phyloP scores from a whole-genome alignment of 2,888 invertebrate species.

The Norana najaformis region DNA sequence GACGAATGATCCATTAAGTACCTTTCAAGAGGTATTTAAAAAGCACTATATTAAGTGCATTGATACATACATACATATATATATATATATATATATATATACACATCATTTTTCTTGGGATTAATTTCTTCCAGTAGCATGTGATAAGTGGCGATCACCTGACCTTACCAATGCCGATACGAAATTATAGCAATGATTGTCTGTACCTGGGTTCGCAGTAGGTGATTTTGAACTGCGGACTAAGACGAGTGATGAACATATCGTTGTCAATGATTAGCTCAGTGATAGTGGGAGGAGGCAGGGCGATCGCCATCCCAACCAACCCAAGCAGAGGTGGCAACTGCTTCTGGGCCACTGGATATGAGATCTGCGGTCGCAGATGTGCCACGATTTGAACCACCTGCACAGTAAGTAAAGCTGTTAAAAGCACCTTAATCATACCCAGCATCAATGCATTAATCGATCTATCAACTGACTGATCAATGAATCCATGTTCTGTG shows the following conservation, averaged over 20 bases:
- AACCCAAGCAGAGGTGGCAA: constrained; percentile 68
- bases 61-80: too few species aligned
- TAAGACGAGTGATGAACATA: constrained; percentile 87
- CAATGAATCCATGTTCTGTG: too few species aligned
- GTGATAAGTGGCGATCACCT: not conserved
- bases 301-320: constrained; percentile 91
- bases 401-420: constrained; percentile 66
- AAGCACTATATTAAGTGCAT: too few species aligned
- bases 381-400: constrained; percentile 90
- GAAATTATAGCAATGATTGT: not conserved
- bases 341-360: constrained; percentile 81
- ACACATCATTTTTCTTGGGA: too few species aligned
- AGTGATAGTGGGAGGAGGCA: constrained; percentile 94
- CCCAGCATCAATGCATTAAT: not conserved
- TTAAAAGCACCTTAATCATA: not conserved
- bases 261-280: constrained; percentile 89
- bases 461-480: not conserved
- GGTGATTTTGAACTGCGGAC: constrained; percentile 92
- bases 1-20: too few species aligned
- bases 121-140: not conserved
- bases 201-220: constrained; percentile 91
- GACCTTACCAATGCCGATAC: not conserved
- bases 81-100: too few species aligned
- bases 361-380: constrained; percentile 88
- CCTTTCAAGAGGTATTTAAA: too few species aligned